Evolutionary conservation across 2,888 invertebrate species (phyloP), one percentile per base, ranked within the genome.

Genomic region (Argyresthia albistria): DNA sequence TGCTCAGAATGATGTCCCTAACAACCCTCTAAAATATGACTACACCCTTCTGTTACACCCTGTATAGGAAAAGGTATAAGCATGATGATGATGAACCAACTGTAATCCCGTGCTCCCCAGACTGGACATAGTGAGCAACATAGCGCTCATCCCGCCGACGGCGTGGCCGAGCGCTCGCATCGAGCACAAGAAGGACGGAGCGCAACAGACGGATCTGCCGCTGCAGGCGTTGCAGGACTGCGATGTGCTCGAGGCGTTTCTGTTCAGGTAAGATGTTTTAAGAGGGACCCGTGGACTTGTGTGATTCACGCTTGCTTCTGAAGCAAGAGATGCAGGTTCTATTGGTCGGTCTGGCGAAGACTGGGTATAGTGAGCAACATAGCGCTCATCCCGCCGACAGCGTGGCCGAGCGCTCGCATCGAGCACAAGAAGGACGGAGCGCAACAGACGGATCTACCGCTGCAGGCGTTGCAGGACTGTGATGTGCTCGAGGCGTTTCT

Each of bases 401-500:
- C 86, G 1, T 88, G 87, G 87, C 67, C 80, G 0, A 72, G 75
- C 1, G 80, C 84, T 0, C 80, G 83, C 0, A 71, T 80, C 0
- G 58, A 60, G 0, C 61, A 68, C 0, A 78, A 76, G 46, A 73
- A 76, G 35, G 82, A 84, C 16, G 68, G 73, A 8, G 56, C 78
- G 0, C 73, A 78, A 45, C 82, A 77, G 56, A 77, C 87, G 1
- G 87, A 86, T 25, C 69, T 94, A 48, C 93, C 94, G 0, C 83
- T 93, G 1, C 92, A 94, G 59, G 90, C 92, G 51, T 80, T 96
- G 50, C 93, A 93, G 62, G 96, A 96, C 67, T 89, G 92, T 65
- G 96, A 97, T 64, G 91, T 97, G 0, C 83, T 98, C 52, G 93
- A 93, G 65, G 93, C 97, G 59, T 97, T 95, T 67, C 90, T 97